Evolutionary conservation across 2,888 invertebrate species (phyloP), one percentile per base, ranked within the genome.

Genomic region (Nemotelus nigrinus): DNA sequence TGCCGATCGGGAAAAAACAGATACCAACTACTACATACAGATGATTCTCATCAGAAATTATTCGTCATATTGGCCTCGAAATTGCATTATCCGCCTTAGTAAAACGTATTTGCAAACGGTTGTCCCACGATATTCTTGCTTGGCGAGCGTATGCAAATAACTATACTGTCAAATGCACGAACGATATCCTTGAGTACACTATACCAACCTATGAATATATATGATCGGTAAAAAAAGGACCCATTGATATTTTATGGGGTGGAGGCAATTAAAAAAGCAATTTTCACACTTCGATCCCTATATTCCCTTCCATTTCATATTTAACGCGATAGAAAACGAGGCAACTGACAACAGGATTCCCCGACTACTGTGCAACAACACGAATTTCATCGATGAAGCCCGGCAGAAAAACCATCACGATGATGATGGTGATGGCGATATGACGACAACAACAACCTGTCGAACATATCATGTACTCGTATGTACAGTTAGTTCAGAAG

Each of bases 221-320:
- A 43, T 43, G 63, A 41, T 10, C 25, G 67, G 39, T 70, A 63
- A 63, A 74, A 74, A 74, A 60, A 2, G 39, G 57, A 25, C 25
- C 72, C 44, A 72, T 74, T 72, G 58, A 72, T 58, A 72, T 58
- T 72, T 74, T 74, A 74, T 74, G 48, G 74, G 74, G 48, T 74
- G 60, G 74, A 74, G 74, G 74, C 74, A 74, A 74, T 74, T 74
- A 74, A 74, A 74, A 74, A 74, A 74, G 74, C 60, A 74, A 74
- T 74, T 74, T 74, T 74, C 74, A 60, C 74, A 74, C 74, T 74
- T 74, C 74, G 63, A 74, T 60, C 63, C 63, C 48, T 47, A 10
- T 25, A 25, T 25, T 48, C 63, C 44, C 5, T 39, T n/a, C 60
- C 63, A 60, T 48, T 58, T 74, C 47, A 74, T 63, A 74, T 74